Conservation (phyloP, 1,140 invertebrate genomes). For the Stegodyphus mimosarum region DNA sequence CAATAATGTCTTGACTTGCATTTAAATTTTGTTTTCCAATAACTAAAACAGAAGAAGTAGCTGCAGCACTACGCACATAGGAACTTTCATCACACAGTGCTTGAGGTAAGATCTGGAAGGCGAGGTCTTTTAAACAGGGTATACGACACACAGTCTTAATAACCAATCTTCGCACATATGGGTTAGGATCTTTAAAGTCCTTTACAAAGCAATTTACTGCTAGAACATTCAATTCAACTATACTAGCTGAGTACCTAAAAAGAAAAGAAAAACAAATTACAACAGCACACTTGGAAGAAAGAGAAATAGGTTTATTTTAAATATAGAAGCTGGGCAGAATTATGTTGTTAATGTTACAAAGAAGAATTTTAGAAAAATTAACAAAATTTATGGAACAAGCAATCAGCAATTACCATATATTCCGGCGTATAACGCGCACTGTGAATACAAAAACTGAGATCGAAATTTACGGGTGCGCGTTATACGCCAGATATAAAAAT, state of each 20-base stretch:
- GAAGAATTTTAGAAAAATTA: too few species aligned
- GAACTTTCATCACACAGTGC: slow-evolving; percentile 29
- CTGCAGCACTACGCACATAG: slow-evolving; percentile 34
- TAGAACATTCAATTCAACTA: slow-evolving; percentile 42
- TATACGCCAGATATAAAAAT: too few species aligned
- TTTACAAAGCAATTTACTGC: slow-evolving; percentile 42
- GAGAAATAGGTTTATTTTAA: too few species aligned
- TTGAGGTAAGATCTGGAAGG: slow-evolving; percentile 16
- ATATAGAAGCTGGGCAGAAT: too few species aligned
- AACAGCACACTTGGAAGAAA: not conserved
- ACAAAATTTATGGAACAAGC: too few species aligned
- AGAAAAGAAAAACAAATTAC: not conserved
- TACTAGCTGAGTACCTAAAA: slow-evolving; percentile 40
- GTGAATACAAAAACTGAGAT: too few species aligned
- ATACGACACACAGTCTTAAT: slow-evolving; percentile 32
- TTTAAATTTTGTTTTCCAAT: slow-evolving; percentile 12
- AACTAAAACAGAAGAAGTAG: slow-evolving; percentile 14
- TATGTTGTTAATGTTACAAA: too few species aligned
- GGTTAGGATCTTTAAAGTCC: slow-evolving; percentile 57
- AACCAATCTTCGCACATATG: slow-evolving; percentile 38
- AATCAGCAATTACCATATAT: too few species aligned
- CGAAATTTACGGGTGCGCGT: too few species aligned
- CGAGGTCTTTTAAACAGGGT: slow-evolving; percentile 35
- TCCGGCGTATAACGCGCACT: too few species aligned
- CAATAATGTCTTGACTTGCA: slow-evolving; percentile 25